Evolutionary conservation across 2,797 vertebrate genomes (phyloP).

Genomic region (Notolepis coatsorum): DNA sequence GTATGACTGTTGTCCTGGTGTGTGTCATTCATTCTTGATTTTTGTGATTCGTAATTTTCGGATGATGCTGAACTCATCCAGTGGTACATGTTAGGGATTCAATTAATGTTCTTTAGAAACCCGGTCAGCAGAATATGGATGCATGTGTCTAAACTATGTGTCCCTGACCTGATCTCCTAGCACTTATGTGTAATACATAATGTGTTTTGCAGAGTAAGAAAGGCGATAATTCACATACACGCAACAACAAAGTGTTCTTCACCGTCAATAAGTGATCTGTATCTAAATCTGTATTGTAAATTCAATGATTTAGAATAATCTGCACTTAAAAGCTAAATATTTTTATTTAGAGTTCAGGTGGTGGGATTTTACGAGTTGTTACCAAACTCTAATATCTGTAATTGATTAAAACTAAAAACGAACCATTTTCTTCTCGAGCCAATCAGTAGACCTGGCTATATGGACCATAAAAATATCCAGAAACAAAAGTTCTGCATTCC

Average conservation of each 20-base stretch:
- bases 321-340: too few relatives aligned
- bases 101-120: slow-evolving; percentile 18
- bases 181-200: too few relatives aligned
- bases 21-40: not conserved
- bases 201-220: slow-evolving; percentile 27
- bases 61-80: slow-evolving; percentile 34
- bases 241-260: slow-evolving; percentile 35
- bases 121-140: slow-evolving; percentile 49
- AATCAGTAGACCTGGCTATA: too few relatives aligned
- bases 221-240: slow-evolving; percentile 47
- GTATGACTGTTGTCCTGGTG: slow-evolving; percentile 17
- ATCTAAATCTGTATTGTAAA: slow-evolving; percentile 22
- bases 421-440: too few relatives aligned
- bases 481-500: too few relatives aligned
- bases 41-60: not conserved
- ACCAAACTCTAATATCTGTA: too few relatives aligned
- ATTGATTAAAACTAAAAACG: too few relatives aligned
- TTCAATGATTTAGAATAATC: slow-evolving; percentile 6
- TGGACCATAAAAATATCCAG: too few relatives aligned
- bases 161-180: slow-evolving; percentile 55
- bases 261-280: not conserved
- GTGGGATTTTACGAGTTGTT: too few relatives aligned
- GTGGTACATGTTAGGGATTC: slow-evolving; percentile 18
- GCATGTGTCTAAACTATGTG: slow-evolving; percentile 36
- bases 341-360: too few relatives aligned